Conservation (phyloP, 2,113 vertebrate genomes). For the Strix uralensis region DNA sequence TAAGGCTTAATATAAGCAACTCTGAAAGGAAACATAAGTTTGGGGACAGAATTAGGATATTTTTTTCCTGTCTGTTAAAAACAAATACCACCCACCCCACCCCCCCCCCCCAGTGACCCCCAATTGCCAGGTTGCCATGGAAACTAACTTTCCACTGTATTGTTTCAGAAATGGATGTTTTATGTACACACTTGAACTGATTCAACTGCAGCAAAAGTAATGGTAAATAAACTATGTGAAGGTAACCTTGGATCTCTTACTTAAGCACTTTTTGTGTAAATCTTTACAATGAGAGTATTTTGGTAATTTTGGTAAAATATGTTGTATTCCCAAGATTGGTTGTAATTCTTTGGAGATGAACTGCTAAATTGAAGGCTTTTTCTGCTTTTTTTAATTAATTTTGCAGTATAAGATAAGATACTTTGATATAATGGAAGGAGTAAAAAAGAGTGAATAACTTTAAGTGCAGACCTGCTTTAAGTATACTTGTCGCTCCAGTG, state of each 20-base stretch:
- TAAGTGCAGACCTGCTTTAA: not conserved
- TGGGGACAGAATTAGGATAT: not conserved
- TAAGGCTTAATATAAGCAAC: not conserved
- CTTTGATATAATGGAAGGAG: not conserved
- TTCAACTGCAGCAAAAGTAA: not conserved
- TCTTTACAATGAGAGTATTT: not conserved
- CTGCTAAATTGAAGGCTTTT: not conserved
- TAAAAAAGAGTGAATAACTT: not conserved
- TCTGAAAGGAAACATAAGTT: not conserved
- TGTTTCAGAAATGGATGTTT: not conserved
- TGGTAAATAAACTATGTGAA: not conserved
- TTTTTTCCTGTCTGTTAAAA: conserved; percentile 1
- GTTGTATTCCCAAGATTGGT: not conserved
- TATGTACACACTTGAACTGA: not conserved
- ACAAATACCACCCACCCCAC: not conserved
- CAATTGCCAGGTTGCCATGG: not conserved
- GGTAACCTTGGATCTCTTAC: not conserved
- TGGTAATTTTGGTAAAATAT: not conserved
- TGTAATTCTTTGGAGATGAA: not conserved
- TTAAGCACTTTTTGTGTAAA: not conserved
- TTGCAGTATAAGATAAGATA: not conserved
- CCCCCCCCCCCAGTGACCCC: not conserved
- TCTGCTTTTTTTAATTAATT: not conserved
- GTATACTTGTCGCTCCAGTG: not conserved
- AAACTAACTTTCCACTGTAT: not conserved